Evolutionary conservation across 2,797 vertebrate species (phyloP), one percentile per base, ranked within the genome.

Genomic region (Cichlasoma orientale): DNA sequence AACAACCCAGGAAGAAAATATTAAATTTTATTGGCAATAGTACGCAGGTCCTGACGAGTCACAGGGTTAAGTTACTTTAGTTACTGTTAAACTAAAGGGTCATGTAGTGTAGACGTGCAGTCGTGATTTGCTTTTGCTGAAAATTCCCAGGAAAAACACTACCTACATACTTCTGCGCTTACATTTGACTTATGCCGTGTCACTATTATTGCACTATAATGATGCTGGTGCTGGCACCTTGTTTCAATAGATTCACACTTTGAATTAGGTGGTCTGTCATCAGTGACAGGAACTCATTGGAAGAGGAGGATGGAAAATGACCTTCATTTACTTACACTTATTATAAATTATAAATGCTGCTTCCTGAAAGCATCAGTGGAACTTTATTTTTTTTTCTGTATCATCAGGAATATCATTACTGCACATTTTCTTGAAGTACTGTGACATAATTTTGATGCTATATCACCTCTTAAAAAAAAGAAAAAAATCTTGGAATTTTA

Each of bases 121-220:
- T 25, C 58, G 25, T 5, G 7, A 41, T 41, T 41, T 41, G 10
- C 7, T 7, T 31, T 31, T 31, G 31, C 7, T 7, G 1, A 7
- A 21, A 41, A 0, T 23, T 61, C 2, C 58, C 58, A 41, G 23
- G 13, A 63, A 41, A 61, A 63, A 63, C 13, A 25, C 59, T 0
- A 63, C 13, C 21, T 1, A 25, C 0, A 7, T 63, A 23, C 36
- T 5, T 41, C 23, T 1, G 36, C 10, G 36, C 36, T 63, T 11
- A 25, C 41, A 41, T 63, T 53, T 53, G 50, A 21, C n/a, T 53
- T 53, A 11, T 53, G n/a, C 9, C 11, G 50, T 53, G 50, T 53
- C 50, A 21, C 50, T 53, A 4, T 53, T 53, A 21, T 21, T 53
- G 50, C 50, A 53, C 50, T 52, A 10, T n/a, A 52, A 11, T n/a